A percentile compares a stretch with the other conserved stretches of the same genome.
These are phyloP conservation scores for Marmota monax DNA, from an alignment of 2,113 vertebrate species.

Conservation along the genomic window DNA sequence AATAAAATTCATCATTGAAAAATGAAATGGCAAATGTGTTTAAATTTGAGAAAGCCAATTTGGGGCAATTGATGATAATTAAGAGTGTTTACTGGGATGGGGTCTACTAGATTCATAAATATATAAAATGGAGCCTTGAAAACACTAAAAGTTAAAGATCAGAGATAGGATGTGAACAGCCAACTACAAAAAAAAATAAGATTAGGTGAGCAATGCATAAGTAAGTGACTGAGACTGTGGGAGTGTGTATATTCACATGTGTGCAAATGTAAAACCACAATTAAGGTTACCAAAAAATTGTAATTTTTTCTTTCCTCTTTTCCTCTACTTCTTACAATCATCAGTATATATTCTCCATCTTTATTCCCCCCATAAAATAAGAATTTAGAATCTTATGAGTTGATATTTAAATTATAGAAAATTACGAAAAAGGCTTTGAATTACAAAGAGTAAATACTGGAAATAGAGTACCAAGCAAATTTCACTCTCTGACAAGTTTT, in stretches of 20 bases:
- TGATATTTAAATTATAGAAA: constrained; percentile 9
- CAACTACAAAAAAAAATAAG: background rate
- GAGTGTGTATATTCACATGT: fast-evolving
- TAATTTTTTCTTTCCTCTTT: background rate
- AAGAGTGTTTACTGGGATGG: constrained; percentile 67
- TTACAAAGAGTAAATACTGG: background rate
- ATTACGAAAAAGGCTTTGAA: background rate
- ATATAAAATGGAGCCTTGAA: constrained; percentile 56
- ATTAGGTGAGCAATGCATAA: background rate
- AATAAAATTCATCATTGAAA: constrained; percentile 69
- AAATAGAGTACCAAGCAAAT: background rate
- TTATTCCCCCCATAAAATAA: constrained; percentile 26
- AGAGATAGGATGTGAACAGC: background rate
- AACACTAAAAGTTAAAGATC: constrained; percentile 51
- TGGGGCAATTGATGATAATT: constrained; percentile 72
- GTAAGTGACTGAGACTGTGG: background rate
- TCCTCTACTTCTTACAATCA: background rate
- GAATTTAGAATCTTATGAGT: background rate
- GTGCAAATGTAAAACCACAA: background rate
- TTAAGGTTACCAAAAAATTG: background rate
- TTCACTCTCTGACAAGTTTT: background rate
- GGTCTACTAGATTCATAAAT: constrained; percentile 58
- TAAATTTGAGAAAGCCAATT: constrained; percentile 73
- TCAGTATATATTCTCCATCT: background rate
- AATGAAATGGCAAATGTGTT: constrained; percentile 72